phyloP scores from a whole-genome alignment of 1,140 invertebrate species.

The Trissolcus basalis region DNA sequence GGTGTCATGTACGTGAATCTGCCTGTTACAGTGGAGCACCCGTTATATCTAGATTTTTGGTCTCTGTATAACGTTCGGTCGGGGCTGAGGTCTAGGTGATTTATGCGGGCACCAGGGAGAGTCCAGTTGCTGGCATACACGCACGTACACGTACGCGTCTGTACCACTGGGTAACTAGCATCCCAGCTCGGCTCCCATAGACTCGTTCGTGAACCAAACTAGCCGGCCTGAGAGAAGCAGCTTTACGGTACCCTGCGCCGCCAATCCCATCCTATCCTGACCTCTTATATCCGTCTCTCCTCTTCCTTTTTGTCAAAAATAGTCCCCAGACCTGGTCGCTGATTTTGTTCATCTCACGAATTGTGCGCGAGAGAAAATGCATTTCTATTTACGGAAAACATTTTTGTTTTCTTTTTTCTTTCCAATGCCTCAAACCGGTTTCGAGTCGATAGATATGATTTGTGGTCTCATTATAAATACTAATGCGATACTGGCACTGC shows the following conservation, averaged over 20 bases:
- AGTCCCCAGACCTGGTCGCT: too few species aligned
- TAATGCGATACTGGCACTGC: slow-evolving; percentile 22
- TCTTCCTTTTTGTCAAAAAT: too few species aligned
- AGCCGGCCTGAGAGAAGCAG: slow-evolving; percentile 20
- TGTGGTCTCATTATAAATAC: slow-evolving; percentile 49
- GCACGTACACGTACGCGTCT: slow-evolving; percentile 18
- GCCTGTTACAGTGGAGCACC: slow-evolving; percentile 43
- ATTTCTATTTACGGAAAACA: slow-evolving; percentile 25
- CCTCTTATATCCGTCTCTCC: neutral
- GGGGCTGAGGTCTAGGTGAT: slow-evolving; percentile 61
- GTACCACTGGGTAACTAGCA: slow-evolving; percentile 34
- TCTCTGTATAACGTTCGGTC: slow-evolving; percentile 53
- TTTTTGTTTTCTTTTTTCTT: slow-evolving; percentile 4
- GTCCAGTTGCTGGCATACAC: slow-evolving; percentile 62
- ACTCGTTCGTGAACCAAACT: slow-evolving; percentile 22
- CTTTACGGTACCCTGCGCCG: slow-evolving; percentile 31
- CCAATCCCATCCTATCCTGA: slow-evolving; percentile 25
- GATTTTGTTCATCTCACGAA: too few species aligned
- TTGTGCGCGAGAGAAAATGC: slow-evolving; percentile 16
- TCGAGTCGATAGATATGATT: slow-evolving; percentile 38
- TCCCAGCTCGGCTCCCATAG: slow-evolving; percentile 47
- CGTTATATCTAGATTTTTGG: slow-evolving; percentile 66
- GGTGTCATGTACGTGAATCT: slow-evolving; percentile 9
- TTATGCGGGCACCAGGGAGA: slow-evolving; percentile 66
- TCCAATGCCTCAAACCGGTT: slow-evolving; percentile 21